phyloP scores from a whole-genome alignment of 1,140 invertebrate species.

The Eciton burchellii region DNA sequence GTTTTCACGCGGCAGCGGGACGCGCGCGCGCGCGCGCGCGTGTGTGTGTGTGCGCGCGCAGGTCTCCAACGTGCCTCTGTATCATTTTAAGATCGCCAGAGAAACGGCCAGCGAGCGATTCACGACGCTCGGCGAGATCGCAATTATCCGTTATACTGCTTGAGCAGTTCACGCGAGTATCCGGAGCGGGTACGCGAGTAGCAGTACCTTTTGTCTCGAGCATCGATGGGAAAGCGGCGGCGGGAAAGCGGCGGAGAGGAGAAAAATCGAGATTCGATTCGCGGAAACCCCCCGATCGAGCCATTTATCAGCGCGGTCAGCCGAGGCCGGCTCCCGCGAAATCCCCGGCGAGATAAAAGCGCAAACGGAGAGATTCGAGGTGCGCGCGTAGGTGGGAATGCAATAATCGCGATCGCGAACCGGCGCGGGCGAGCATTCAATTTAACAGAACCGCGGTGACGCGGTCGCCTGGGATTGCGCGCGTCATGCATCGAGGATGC shows the following conservation, averaged over 20 bases:
- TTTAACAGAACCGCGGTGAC: slow-evolving; percentile 43
- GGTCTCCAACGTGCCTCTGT: background rate
- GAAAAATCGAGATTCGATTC: background rate
- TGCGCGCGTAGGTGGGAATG: slow-evolving; percentile 5
- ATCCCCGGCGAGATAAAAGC: background rate
- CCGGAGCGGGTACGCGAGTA: too few relatives aligned
- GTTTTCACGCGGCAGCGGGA: background rate
- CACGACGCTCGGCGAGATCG: slow-evolving; percentile 30
- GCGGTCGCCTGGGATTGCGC: slow-evolving; percentile 33
- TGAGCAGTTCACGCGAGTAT: too few relatives aligned
- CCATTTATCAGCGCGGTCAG: background rate
- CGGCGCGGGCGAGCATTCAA: slow-evolving; percentile 40
- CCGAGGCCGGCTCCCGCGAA: background rate
- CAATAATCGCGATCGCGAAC: slow-evolving; percentile 30
- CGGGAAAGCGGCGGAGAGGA: too few relatives aligned
- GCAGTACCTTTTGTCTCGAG: too few relatives aligned
- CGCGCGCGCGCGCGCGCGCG: background rate
- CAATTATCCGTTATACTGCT: too few relatives aligned
- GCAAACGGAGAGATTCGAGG: background rate
- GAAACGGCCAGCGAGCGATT: slow-evolving; percentile 22
- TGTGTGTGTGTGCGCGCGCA: background rate
- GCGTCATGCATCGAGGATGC: slow-evolving; percentile 62
- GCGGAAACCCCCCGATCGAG: too few relatives aligned
- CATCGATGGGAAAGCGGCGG: too few relatives aligned
- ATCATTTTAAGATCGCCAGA: slow-evolving; percentile 22